These are phyloP conservation scores for Allolobophora icterica DNA, from an alignment of 2,888 invertebrate species.

Conservation along the genomic window DNA sequence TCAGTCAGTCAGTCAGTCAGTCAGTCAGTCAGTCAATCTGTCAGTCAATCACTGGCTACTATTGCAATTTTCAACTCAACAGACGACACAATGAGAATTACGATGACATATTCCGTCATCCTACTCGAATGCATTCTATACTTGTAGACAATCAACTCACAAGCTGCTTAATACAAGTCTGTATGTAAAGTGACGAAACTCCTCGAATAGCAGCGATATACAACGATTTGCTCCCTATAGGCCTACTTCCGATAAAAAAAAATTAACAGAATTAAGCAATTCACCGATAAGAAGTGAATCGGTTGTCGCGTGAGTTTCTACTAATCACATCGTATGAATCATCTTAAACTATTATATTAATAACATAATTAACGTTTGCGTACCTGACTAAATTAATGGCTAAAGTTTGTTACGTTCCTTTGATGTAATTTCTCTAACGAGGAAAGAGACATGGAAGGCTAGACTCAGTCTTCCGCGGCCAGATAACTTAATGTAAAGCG, in stretches of 20 bases:
- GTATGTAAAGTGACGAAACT: not conserved
- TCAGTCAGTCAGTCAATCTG: too few species aligned
- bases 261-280: not conserved
- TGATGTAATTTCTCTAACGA: not conserved
- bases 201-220: not conserved
- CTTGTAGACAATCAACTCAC: not conserved
- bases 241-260: not conserved
- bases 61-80: too few species aligned
- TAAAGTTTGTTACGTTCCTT: not conserved
- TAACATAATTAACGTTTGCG: not conserved
- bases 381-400: not conserved
- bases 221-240: too few species aligned
- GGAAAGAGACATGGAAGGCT: not conserved
- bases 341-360: not conserved
- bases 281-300: too few species aligned
- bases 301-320: too few species aligned
- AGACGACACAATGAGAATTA: too few species aligned
- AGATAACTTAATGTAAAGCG: not conserved
- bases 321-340: not conserved
- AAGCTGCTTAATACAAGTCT: not conserved
- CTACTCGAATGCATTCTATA: not conserved
- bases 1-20: too few species aligned
- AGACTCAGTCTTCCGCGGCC: not conserved
- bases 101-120: too few species aligned
- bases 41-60: too few species aligned